Evolutionary conservation across 2,888 invertebrate genomes (phyloP), one percentile per base, ranked within the genome.

Genomic region (Drosophila hamatofila): DNA sequence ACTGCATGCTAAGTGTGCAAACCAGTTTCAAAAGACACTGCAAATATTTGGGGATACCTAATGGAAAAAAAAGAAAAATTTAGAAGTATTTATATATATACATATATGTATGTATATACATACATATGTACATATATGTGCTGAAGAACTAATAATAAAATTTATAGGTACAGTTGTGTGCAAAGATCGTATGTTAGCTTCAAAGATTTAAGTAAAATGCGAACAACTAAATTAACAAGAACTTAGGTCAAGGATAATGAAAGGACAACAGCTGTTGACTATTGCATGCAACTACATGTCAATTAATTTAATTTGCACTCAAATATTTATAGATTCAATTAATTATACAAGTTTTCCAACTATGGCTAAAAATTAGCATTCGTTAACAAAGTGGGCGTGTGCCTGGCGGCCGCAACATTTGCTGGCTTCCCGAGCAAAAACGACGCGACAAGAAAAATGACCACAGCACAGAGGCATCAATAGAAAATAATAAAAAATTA

Each of bases 1-100:
- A 66, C 54, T 70, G 69, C 65, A 77, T 72, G 77, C 69, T 66
- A 76, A 80, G 49, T 63, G 63, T 16, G 57, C 23, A 74, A 84
- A 74, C 78, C 41, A 49, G 83, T 81, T 78, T 62, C 18, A 21
- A 16, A 23, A 35, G 23, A 27, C 68, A 44, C 55, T 23, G 30
- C 62, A 62, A 56, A 55, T 25, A 14, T n/a, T 7, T 23, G 16
- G 25, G 0, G 2, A 35, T 3, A 51, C 2, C 35, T 21, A 33
- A 35, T 35, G 37, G n/a, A 25, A 52, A 55, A 27, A 14, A 21
- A 44, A 23, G 14, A 21, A 49, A 44, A 44, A 63, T 42, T 33
- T 2, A 35, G 16, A 18, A 18, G 12, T 9, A 27, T 39, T 27
- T 18, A 37, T 46, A 2, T 11, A 3, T 27, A 27, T 16, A 11